Base-by-base conservation (phyloP, 30 jellyfish, hydroid and myxozoan species). In the Hydra vulgaris region DNA sequence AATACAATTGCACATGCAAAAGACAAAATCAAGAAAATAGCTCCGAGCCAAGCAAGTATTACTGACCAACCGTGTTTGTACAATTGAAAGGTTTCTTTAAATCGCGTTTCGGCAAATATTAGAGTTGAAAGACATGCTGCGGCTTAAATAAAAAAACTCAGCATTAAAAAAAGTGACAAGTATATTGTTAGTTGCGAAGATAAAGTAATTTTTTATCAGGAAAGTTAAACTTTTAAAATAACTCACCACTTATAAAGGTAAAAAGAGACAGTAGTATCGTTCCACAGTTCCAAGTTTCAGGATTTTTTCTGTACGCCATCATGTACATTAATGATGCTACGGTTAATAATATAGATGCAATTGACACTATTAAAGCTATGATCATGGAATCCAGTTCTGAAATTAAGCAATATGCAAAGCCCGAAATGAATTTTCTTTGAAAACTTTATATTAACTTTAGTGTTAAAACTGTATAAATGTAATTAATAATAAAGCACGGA, bases 51-150 rank as follows among this genome's bases (percentile, higher is more conserved):
- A 23, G 80, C 54, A 22, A 78, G 15, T 19, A 78, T 78, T 18
- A 53, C 79, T 19, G 85, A 78, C 85, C 85, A 78, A 22, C 85
- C 85, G 25, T 40, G 85, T 19, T 78, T 61, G 69, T 61, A 15
- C 18, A 18, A n/a, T 12, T 78, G 79, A 25, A 52, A 78, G 7
- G 16, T 25, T 0, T 78, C 85, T 40, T 55, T 77, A 23, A 78
- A 61, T 61, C 69, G 24, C 21, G 69, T 27, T 25, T 78, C 85
- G 23, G 85, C 79, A 23, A 52, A 78, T 12, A 78, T 61, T 7
- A 78, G 54, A 52, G 80, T 54, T 15, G 67, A 76, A 27, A 78
- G 23, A 5, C 82, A 76, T 19, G 80, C 66, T 27, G 69, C 79
- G 25, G 85, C 85, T 78, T 22, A 12, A 61, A 52, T 0, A 70